A percentile compares a stretch with the other conserved stretches of the same genome.
Evolutionary conservation across 2,797 vertebrate genomes (phyloP).

Genomic region (Danio aesculapii): DNA sequence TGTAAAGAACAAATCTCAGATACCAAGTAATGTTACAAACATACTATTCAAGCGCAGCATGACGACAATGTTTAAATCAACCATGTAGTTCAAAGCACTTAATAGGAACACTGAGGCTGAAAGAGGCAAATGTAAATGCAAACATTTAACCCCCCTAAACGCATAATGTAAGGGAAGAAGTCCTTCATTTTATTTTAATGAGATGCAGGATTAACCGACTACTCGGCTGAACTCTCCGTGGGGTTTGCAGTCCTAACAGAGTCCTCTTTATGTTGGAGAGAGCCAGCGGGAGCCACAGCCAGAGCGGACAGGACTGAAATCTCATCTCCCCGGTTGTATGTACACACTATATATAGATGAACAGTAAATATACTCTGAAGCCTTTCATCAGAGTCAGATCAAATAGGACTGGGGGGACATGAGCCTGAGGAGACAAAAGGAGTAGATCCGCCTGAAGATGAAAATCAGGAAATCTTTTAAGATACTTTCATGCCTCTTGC

Average conservation of each 20-base stretch:
- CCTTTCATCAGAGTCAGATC: slow-evolving; percentile 56
- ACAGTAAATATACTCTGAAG: slow-evolving; percentile 51
- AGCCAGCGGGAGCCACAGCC: slow-evolving; percentile 28
- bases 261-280: slow-evolving; percentile 35
- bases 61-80: not conserved
- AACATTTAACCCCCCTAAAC: slow-evolving; percentile 7
- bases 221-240: slow-evolving; percentile 38
- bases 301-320: slow-evolving; percentile 41
- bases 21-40: not conserved
- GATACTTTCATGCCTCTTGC: slow-evolving; percentile 43
- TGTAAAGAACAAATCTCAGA: too few relatives aligned
- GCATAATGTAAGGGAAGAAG: slow-evolving; percentile 9
- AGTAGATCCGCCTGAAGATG: slow-evolving; percentile 48
- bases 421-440: slow-evolving; percentile 56
- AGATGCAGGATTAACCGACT: slow-evolving; percentile 35
- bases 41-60: not conserved
- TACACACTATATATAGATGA: slow-evolving; percentile 49
- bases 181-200: slow-evolving; percentile 44
- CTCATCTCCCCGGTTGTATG: slow-evolving; percentile 28
- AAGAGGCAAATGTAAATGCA: slow-evolving; percentile 1
- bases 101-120: not conserved
- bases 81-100: not conserved
- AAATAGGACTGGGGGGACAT: slow-evolving; percentile 44
- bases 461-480: slow-evolving; percentile 51
- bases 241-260: slow-evolving; percentile 28